These are phyloP conservation scores for Petrolisthes cinctipes DNA, from an alignment of 2,888 invertebrate genomes.

Conservation along the genomic window DNA sequence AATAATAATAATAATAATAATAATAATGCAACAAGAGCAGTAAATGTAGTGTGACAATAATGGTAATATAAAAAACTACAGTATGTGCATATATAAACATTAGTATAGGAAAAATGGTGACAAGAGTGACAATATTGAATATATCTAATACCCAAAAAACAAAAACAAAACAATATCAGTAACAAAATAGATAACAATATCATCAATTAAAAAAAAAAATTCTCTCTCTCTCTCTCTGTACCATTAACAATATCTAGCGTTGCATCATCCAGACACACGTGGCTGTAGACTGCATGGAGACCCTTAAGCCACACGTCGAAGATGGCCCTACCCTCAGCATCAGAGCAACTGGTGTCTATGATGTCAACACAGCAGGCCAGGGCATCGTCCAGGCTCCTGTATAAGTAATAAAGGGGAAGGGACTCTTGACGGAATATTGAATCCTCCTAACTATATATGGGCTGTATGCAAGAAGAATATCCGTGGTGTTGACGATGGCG, in stretches of 20 bases:
- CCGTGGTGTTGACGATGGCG: too few relatives aligned
- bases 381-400: conserved; percentile 63
- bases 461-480: background rate
- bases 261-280: conserved; percentile 30
- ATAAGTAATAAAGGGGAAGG: background rate
- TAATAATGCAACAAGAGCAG: too few relatives aligned
- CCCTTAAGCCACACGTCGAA: conserved; percentile 63
- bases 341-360: conserved; percentile 53
- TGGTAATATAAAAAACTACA: too few relatives aligned
- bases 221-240: background rate
- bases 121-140: too few relatives aligned
- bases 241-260: conserved; percentile 5
- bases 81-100: too few relatives aligned
- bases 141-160: too few relatives aligned
- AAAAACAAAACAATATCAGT: too few relatives aligned
- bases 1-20: too few relatives aligned
- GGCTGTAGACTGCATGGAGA: conserved; percentile 25
- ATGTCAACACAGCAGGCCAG: conserved; percentile 63
- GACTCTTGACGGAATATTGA: background rate
- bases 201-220: background rate
- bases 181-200: background rate
- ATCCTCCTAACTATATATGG: background rate
- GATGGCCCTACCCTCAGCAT: conserved; percentile 32
- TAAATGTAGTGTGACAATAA: too few relatives aligned
- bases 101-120: too few relatives aligned